These are phyloP conservation scores for Morone saxatilis DNA, from an alignment of 2,113 vertebrate species.

Conservation along the genomic window DNA sequence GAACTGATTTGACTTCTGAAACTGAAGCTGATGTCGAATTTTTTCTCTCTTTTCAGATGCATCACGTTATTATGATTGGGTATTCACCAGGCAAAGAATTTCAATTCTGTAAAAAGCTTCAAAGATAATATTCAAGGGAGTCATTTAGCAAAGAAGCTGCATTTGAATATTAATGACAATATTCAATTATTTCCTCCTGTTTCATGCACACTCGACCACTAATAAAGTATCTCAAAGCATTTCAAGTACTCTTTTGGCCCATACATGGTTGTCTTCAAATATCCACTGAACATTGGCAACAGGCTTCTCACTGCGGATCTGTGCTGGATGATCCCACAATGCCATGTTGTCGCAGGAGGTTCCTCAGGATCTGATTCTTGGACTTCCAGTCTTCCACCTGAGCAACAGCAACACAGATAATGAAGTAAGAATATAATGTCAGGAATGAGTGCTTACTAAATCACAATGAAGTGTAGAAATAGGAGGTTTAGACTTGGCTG, in stretches of 20 bases:
- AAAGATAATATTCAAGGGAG: slow-evolving; percentile 32
- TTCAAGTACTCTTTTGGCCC: slow-evolving; percentile 75
- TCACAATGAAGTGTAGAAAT: neutral
- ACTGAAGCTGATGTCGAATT: neutral
- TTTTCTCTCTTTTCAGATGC: neutral
- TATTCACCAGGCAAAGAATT: slow-evolving; percentile 3
- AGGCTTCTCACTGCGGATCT: slow-evolving; percentile 86
- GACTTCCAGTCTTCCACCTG: slow-evolving; percentile 94
- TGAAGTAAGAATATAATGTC: neutral
- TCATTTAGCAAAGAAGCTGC: slow-evolving; percentile 41
- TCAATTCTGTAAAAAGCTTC: slow-evolving; percentile 33
- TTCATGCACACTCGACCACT: slow-evolving; percentile 62
- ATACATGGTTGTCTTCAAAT: slow-evolving; percentile 32
- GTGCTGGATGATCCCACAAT: slow-evolving; percentile 89
- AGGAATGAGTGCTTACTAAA: neutral
- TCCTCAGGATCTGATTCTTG: slow-evolving; percentile 93
- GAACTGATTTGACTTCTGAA: neutral
- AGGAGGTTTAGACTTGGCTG: neutral
- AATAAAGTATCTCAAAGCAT: slow-evolving; percentile 59
- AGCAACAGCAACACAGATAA: neutral
- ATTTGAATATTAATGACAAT: slow-evolving; percentile 48
- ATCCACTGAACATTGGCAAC: neutral
- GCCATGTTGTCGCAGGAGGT: slow-evolving; percentile 90
- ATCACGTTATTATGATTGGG: neutral
- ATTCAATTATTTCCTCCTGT: slow-evolving; percentile 25